Evolutionary conservation across 2,113 vertebrate genomes (phyloP), one percentile per base, ranked within the genome.

Genomic region (Colossoma macropomum): DNA sequence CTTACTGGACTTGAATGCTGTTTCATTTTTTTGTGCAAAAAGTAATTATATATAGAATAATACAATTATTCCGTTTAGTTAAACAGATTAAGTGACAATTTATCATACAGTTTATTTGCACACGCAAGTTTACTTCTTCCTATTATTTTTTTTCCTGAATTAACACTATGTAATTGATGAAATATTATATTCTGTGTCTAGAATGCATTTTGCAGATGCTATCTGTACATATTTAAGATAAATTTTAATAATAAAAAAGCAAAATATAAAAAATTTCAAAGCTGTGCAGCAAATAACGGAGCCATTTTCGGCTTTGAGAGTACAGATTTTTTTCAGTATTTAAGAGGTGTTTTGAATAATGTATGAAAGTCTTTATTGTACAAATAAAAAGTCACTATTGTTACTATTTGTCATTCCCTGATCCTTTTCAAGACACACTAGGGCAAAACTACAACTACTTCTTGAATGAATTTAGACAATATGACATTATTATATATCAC

Each of bases 301-400:
- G 97, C 97, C 96, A 97, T 97, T 99, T 99, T 96, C 94, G 97
- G 97, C 96, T 99, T 96, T 97, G 96, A 91, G 95, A 95, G 90
- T 96, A 97, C 95, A 95, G 95, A 93, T 95, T 96, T 98, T 98
- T 99, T 99, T 98, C 97, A 97, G 96, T 98, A 98, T 98, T 97
- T 97, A 96, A 97, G 95, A 96, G 92, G 96, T 98, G 97, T 99
- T 99, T 99, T 98, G 95, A 97, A 99, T 98, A 99, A 98, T 95
- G 96, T 97, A 93, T 89, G 92, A 96, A 97, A 96, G 96, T 95
- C 93, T 94, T 93, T 97, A 99, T 97, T 99, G 98, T 98, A 98
- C 92, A 98, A 97, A 98, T 95, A 97, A 97, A 96, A 96, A 87
- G 96, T 98, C 96, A 97, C 95, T 97, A 97, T 98, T 97, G 96